These are phyloP conservation scores for Saturnia japonica DNA, from an alignment of 2,888 invertebrate genomes.

Conservation along the genomic window DNA sequence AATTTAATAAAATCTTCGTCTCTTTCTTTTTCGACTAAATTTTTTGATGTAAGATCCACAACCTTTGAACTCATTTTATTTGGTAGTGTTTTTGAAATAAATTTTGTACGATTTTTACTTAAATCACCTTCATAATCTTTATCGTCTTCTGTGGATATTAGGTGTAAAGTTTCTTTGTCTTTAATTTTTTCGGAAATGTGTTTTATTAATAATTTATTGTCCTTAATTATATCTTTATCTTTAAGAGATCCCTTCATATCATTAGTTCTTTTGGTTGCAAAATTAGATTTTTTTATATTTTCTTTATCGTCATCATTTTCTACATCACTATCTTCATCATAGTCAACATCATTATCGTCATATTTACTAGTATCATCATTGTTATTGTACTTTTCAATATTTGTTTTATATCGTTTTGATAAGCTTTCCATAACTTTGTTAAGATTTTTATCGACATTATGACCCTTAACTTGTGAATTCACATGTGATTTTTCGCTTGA, in stretches of 20 bases:
- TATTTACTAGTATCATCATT: slow-evolving; percentile 21
- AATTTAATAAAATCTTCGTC: slow-evolving; percentile 19
- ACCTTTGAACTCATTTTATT: slow-evolving; percentile 22
- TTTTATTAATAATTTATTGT: not conserved
- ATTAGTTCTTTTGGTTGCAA: not conserved
- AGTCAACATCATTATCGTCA: slow-evolving; percentile 38
- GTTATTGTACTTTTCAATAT: slow-evolving; percentile 23
- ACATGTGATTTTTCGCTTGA: not conserved
- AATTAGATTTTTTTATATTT: slow-evolving; percentile 7
- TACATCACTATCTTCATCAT: slow-evolving; percentile 38
- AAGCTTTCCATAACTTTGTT: slow-evolving; percentile 4
- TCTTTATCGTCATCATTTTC: slow-evolving; percentile 28
- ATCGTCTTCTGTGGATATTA: not conserved
- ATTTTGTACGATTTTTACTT: slow-evolving; percentile 7
- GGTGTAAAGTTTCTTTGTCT: not conserved
- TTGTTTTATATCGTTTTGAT: slow-evolving; percentile 23
- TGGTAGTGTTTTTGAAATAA: not conserved
- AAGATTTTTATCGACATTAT: not conserved
- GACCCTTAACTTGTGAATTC: not conserved
- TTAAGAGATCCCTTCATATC: not conserved
- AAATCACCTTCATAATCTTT: not conserved
- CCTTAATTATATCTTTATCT: slow-evolving; percentile 1
- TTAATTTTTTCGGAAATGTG: slow-evolving; percentile 12
- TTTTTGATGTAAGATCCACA: slow-evolving; percentile 25
- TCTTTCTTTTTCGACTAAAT: slow-evolving; percentile 27